Conservation (phyloP, 2,888 invertebrate genomes). For the Scelioninae gen. 1 region DNA sequence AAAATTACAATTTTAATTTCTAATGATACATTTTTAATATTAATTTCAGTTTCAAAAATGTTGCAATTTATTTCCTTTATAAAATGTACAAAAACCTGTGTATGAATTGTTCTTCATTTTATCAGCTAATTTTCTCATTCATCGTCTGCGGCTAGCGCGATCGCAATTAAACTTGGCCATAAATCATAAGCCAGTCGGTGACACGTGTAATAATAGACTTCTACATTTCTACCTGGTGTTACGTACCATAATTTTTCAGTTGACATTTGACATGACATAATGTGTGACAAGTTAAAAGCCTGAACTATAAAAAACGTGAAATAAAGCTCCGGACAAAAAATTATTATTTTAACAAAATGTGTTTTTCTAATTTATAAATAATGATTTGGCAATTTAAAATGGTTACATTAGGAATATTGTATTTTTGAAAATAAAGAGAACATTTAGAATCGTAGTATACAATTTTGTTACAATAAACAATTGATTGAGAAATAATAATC, state of each 20-base stretch:
- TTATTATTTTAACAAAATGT: not conserved
- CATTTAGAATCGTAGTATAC: too few species aligned
- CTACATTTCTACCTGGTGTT: slow-evolving; percentile 54
- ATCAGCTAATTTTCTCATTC: slow-evolving; percentile 21
- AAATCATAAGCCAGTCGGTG: slow-evolving; percentile 57
- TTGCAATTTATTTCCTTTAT: not conserved
- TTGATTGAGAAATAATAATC: not conserved
- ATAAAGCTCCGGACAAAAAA: slow-evolving; percentile 25
- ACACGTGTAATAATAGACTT: slow-evolving; percentile 59
- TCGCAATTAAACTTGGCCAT: slow-evolving; percentile 54
- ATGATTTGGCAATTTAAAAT: not conserved
- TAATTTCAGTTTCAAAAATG: not conserved
- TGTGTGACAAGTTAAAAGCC: slow-evolving; percentile 49
- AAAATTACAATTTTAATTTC: too few species aligned
- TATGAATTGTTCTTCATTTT: slow-evolving; percentile 21
- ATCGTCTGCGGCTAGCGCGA: slow-evolving; percentile 13
- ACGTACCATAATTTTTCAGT: slow-evolving; percentile 59
- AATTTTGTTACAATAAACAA: not conserved
- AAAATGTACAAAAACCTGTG: not conserved
- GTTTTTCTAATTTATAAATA: too few species aligned
- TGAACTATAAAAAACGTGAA: slow-evolving; percentile 33
- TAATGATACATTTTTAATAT: not conserved
- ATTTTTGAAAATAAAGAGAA: not conserved
- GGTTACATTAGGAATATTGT: not conserved
- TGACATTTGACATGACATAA: slow-evolving; percentile 61